Conservation (phyloP, 2,797 vertebrate species). For the Melanotaenia maccullochi region DNA sequence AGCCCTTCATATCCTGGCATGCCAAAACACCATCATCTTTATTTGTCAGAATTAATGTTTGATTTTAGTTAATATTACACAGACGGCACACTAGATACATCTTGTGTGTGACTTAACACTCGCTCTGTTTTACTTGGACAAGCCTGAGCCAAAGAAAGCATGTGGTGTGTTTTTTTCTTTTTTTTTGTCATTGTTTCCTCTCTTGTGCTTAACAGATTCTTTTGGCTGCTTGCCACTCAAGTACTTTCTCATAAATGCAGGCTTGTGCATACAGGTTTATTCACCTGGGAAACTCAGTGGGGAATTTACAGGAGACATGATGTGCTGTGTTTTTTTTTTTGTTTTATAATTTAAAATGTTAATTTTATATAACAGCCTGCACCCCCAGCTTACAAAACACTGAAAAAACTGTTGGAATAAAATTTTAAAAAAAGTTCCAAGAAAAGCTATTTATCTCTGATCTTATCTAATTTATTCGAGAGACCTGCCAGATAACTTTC, state of each 20-base stretch:
- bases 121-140: constrained; percentile 24
- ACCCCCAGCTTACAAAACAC: not conserved
- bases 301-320: not conserved
- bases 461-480: not conserved
- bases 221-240: constrained; percentile 22
- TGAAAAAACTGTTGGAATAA: not conserved
- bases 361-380: not conserved
- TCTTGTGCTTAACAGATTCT: constrained; percentile 42
- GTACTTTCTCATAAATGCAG: constrained; percentile 16
- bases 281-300: constrained; percentile 30
- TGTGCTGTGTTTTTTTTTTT: not conserved
- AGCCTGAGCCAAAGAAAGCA: constrained; percentile 21
- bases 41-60: constrained; percentile 76
- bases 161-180: constrained; percentile 3
- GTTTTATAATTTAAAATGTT: no score
- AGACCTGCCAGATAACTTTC: not conserved
- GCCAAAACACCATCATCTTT: constrained; percentile 46
- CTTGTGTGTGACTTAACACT: constrained; percentile 33
- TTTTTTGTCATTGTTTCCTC: constrained; percentile 17
- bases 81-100: constrained; percentile 63
- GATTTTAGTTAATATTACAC: constrained; percentile 80
- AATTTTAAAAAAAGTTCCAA: not conserved
- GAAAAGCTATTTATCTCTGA: not conserved
- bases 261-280: constrained; percentile 17
- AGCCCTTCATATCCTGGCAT: constrained; percentile 60